A percentile compares a stretch with the other conserved stretches of the same genome.
Evolutionary conservation across 2,888 invertebrate species (phyloP).

Genomic region (Tolmerus cingulatus): DNA sequence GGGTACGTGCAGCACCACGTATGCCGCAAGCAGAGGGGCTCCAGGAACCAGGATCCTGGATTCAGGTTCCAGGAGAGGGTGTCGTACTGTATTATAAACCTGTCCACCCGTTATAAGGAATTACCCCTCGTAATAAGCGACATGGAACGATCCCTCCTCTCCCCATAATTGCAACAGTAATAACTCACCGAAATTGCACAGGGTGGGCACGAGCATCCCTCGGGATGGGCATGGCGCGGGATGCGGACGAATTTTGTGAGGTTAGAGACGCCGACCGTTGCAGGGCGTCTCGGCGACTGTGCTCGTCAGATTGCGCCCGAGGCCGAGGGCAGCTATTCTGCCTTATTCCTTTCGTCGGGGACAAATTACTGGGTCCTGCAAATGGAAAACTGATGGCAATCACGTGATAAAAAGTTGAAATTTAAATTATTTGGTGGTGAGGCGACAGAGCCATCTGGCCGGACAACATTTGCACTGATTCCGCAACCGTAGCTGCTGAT

Average conservation of each 20-base stretch:
- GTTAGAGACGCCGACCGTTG: background rate
- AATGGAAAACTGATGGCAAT: conserved; percentile 46
- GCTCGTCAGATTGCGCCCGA: background rate
- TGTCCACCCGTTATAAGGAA: conserved; percentile 47
- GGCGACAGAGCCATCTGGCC: conserved; percentile 23
- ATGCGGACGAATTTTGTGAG: conserved; percentile 6
- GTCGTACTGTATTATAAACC: conserved; percentile 46
- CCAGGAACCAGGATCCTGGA: background rate
- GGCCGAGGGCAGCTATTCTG: conserved; percentile 5
- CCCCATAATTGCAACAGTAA: conserved; percentile 49
- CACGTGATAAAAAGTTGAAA: conserved; percentile 43
- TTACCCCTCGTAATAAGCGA: conserved; percentile 47
- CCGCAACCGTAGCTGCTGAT: background rate
- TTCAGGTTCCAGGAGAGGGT: conserved; percentile 5
- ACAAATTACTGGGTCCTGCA: conserved; percentile 44
- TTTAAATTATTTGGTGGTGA: conserved; percentile 39
- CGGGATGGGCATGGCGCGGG: background rate
- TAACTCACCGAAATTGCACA: conserved; percentile 47
- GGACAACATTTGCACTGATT: conserved; percentile 33
- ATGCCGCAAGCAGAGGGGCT: background rate
- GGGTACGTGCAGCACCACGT: conserved; percentile 18
- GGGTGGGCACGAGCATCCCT: conserved; percentile 26
- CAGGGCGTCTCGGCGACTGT: background rate
- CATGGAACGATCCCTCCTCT: conserved; percentile 33
- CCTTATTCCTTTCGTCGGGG: conserved; percentile 34